These are phyloP conservation scores for Macropodus opercularis DNA, from an alignment of 2,797 vertebrate genomes.

Conservation along the genomic window DNA sequence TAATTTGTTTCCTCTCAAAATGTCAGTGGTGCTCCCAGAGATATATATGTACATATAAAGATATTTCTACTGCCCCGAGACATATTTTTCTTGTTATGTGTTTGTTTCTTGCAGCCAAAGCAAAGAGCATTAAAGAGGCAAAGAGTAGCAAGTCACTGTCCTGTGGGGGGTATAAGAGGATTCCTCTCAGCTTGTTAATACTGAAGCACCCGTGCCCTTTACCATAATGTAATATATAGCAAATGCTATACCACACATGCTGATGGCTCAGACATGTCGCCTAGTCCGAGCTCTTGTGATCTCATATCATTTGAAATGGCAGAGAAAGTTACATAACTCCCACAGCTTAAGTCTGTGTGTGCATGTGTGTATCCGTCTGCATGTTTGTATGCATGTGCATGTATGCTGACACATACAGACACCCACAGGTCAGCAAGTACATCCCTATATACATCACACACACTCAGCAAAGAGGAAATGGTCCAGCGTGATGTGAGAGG, in stretches of 20 bases:
- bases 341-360: slow-evolving; percentile 66
- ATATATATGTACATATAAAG: slow-evolving; percentile 1
- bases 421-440: slow-evolving; percentile 36
- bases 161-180: slow-evolving; percentile 34
- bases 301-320: slow-evolving; percentile 77
- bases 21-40: slow-evolving; percentile 13
- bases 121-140: slow-evolving; percentile 26
- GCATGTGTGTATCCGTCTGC: slow-evolving; percentile 35
- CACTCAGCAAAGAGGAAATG: not conserved
- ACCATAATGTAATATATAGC: slow-evolving; percentile 6
- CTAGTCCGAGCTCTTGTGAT: slow-evolving; percentile 57
- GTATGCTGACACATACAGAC: slow-evolving; percentile 24
- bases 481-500: slow-evolving; percentile 16
- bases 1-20: slow-evolving; percentile 46
- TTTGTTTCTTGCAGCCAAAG: slow-evolving; percentile 11
- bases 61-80: slow-evolving; percentile 9
- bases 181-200: slow-evolving; percentile 38
- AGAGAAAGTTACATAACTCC: slow-evolving; percentile 78
- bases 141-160: slow-evolving; percentile 8
- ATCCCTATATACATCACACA: slow-evolving; percentile 10
- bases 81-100: slow-evolving; percentile 15
- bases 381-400: slow-evolving; percentile 10
- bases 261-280: slow-evolving; percentile 51
- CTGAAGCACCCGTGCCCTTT: slow-evolving; percentile 24
- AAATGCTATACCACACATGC: slow-evolving; percentile 37